A percentile compares a stretch with the other conserved stretches of the same genome.
Evolutionary conservation across 2,113 vertebrate species (phyloP).

Genomic region (Procapra przewalskii): DNA sequence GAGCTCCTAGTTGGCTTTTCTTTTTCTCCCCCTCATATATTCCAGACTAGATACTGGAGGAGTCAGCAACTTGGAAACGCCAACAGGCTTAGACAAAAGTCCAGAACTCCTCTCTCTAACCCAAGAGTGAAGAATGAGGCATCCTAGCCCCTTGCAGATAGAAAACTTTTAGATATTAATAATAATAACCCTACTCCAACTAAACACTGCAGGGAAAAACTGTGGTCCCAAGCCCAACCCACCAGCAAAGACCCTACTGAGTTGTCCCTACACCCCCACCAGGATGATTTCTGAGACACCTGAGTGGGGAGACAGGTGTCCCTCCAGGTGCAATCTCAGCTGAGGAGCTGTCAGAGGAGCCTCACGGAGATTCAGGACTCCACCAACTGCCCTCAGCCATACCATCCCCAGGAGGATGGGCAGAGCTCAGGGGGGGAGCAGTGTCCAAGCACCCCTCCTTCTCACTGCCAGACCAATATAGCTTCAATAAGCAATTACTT

Average conservation of each 20-base stretch:
- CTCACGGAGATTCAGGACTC: neutral
- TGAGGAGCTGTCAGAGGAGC: neutral
- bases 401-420: rapidly evolving
- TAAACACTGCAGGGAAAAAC: neutral
- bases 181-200: neutral
- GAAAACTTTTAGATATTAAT: neutral
- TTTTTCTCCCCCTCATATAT: neutral
- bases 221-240: neutral
- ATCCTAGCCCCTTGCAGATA: neutral
- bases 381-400: neutral
- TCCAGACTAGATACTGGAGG: neutral
- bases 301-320: neutral
- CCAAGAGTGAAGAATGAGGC: neutral
- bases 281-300: neutral
- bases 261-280: neutral
- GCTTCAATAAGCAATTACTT: neutral
- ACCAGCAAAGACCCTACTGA: neutral
- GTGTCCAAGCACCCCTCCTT: too few species aligned
- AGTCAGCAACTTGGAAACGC: neutral
- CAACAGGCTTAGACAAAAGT: neutral
- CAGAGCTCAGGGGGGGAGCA: neutral
- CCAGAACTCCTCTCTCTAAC: neutral
- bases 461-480: neutral
- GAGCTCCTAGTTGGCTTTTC: neutral
- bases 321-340: neutral